Evolutionary conservation across 2,797 vertebrate species (phyloP).

Genomic region (Artibeus lituratus): DNA sequence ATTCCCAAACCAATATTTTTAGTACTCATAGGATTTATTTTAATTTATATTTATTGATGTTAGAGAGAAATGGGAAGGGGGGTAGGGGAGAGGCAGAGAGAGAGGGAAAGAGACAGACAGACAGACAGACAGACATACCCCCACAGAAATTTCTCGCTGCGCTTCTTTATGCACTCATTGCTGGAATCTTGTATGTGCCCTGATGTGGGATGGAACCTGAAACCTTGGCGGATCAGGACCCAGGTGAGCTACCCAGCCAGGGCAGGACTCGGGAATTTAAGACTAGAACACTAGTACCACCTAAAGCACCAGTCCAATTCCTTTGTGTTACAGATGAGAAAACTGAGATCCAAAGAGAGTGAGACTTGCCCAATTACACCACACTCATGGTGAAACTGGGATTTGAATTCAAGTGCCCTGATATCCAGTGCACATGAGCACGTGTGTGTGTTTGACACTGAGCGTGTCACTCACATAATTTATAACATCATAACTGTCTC

Average conservation of each 20-base stretch:
- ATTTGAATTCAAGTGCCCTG: background rate
- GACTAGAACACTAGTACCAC: background rate
- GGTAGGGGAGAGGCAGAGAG: too few relatives aligned
- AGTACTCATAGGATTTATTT: background rate
- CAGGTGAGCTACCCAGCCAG: background rate
- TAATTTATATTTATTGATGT: background rate
- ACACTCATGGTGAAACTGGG: background rate
- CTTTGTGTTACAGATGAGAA: background rate
- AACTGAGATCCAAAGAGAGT: background rate
- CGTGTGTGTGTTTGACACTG: background rate
- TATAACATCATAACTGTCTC: conserved; percentile 8
- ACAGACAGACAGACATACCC: too few relatives aligned
- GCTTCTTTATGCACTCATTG: background rate
- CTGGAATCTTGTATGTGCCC: background rate
- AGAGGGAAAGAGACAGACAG: too few relatives aligned
- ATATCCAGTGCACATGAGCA: background rate
- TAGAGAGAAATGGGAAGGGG: too few relatives aligned
- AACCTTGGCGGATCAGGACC: background rate
- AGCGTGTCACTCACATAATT: background rate
- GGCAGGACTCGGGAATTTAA: conserved; percentile 16
- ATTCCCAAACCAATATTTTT: conserved; percentile 12
- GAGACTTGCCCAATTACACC: background rate
- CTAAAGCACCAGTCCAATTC: background rate
- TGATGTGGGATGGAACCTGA: background rate
- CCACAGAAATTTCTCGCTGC: background rate